Conservation (phyloP, 1,140 invertebrate species). For the Wasmannia auropunctata region DNA sequence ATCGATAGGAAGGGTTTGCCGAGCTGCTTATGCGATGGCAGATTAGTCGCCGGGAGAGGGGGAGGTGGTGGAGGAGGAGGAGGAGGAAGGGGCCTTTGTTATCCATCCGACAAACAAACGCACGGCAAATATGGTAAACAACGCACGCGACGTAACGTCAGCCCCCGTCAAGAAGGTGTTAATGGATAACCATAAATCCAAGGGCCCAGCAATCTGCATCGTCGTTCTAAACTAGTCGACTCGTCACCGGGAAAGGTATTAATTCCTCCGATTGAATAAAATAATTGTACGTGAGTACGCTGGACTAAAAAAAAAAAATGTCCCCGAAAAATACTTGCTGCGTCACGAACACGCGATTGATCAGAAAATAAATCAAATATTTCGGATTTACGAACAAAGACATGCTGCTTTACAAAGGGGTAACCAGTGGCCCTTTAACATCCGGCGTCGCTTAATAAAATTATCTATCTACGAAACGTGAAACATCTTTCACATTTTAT, state of each 20-base stretch:
- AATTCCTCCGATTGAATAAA: slow-evolving; percentile 20
- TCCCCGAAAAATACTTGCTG: background rate
- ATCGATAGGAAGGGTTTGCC: slow-evolving; percentile 57
- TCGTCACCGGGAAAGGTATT: background rate
- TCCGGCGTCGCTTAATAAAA: background rate
- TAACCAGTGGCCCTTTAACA: background rate
- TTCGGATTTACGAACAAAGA: background rate
- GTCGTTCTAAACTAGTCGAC: slow-evolving; percentile 41
- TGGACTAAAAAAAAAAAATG: background rate
- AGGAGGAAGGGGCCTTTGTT: no score
- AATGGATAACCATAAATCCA: slow-evolving; percentile 60
- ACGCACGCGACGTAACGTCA: slow-evolving; percentile 50
- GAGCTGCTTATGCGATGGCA: slow-evolving; percentile 56
- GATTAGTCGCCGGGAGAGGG: slow-evolving; percentile 52
- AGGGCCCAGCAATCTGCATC: slow-evolving; percentile 22
- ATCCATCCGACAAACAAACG: slow-evolving; percentile 57
- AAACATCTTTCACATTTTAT: background rate
- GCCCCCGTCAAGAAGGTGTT: slow-evolving; percentile 52
- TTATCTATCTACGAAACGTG: background rate
- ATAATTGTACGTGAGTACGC: background rate
- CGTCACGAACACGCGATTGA: background rate
- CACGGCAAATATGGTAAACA: slow-evolving; percentile 56
- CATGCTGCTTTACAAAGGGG: background rate
- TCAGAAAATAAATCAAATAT: background rate
- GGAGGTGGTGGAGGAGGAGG: no score